These are phyloP conservation scores for Gasteruption jaculator DNA, from an alignment of 2,888 invertebrate genomes.

Conservation along the genomic window DNA sequence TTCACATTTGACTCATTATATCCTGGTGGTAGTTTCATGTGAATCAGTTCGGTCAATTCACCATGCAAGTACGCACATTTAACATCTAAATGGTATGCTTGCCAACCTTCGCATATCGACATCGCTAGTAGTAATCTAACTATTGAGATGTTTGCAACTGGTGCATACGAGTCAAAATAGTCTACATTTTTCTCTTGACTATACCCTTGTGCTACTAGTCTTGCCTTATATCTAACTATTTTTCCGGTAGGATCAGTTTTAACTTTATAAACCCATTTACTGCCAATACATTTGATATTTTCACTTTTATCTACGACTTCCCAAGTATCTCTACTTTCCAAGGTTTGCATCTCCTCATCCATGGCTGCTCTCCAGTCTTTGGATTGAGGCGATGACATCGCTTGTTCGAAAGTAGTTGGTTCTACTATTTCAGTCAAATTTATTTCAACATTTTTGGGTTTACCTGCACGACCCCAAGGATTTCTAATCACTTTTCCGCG, in stretches of 20 bases:
- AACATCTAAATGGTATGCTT: conserved; percentile 11
- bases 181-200: conserved; percentile 10
- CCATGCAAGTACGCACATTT: conserved; percentile 16
- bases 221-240: conserved; percentile 12
- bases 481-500: not conserved
- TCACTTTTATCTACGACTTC: conserved; percentile 5
- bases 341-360: conserved; percentile 5
- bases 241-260: conserved; percentile 14
- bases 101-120: not conserved
- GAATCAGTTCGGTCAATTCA: conserved; percentile 10
- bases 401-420: conserved; percentile 1
- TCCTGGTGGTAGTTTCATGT: conserved; percentile 10
- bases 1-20: not conserved
- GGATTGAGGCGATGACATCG: not conserved
- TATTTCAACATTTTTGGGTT: conserved; percentile 3
- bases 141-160: conserved; percentile 6
- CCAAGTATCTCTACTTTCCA: conserved; percentile 14
- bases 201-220: conserved; percentile 8
- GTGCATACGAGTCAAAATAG: conserved; percentile 13
- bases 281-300: conserved; percentile 11
- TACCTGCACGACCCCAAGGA: conserved; percentile 1
- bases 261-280: conserved; percentile 17
- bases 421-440: conserved; percentile 2
- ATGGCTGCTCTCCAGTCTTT: conserved; percentile 5
- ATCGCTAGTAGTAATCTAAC: conserved; percentile 9